Conservation (phyloP, 2,797 vertebrate genomes). For the Enteromius unitaeniatus region DNA sequence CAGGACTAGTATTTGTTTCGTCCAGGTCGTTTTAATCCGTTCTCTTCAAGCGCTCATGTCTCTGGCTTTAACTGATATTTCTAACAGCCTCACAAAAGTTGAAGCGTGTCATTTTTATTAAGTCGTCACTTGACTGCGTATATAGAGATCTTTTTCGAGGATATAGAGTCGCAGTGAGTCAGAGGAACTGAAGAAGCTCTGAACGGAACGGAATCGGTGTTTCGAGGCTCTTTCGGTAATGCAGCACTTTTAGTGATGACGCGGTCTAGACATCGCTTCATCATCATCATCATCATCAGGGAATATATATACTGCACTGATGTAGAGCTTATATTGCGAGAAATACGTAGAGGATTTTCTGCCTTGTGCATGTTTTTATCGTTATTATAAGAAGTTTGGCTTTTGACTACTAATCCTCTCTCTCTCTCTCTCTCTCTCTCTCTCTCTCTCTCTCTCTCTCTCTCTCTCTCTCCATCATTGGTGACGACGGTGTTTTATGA, state of each 20-base stretch:
- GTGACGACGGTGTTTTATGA: slow-evolving; percentile 60
- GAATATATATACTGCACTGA: not conserved
- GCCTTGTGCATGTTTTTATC: not conserved
- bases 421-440: slow-evolving; percentile 32
- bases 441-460: slow-evolving; percentile 28
- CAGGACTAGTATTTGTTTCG: slow-evolving; percentile 8
- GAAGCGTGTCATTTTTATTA: not conserved
- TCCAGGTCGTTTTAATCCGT: slow-evolving; percentile 29
- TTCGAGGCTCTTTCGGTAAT: slow-evolving; percentile 50
- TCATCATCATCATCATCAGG: not conserved
- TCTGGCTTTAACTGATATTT: not conserved
- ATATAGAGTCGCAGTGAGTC: not conserved
- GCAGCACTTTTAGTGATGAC: slow-evolving; percentile 53
- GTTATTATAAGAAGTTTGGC: slow-evolving; percentile 29
- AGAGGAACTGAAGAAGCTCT: not conserved
- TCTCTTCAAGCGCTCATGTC: not conserved
- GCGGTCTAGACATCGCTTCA: slow-evolving; percentile 17
- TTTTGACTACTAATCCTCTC: slow-evolving; percentile 41
- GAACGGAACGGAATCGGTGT: slow-evolving; percentile 10
- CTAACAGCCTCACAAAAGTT: slow-evolving; percentile 28
- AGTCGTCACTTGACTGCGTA: slow-evolving; percentile 31
- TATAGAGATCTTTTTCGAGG: not conserved
- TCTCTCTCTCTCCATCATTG: slow-evolving; percentile 14
- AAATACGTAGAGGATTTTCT: not conserved
- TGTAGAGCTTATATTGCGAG: not conserved